Conservation (phyloP, 2,888 invertebrate genomes). For the Sipha maydis region DNA sequence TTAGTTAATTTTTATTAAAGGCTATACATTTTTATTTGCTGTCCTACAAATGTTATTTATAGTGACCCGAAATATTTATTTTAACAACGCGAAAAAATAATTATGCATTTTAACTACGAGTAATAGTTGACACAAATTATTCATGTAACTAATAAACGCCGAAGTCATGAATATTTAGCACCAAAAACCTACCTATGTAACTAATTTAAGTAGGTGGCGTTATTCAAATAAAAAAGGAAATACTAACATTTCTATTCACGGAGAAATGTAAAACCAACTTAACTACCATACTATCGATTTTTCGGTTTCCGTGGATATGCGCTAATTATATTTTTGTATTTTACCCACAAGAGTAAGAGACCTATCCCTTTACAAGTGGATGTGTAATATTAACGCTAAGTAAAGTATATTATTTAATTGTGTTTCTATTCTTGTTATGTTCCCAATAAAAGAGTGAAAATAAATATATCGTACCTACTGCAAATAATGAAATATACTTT, state of each 20-base stretch:
- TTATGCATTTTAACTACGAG: neutral
- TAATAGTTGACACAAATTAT: conserved; percentile 15
- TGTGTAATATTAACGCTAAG: neutral
- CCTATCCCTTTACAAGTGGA: neutral
- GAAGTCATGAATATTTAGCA: conserved; percentile 34
- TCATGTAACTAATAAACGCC: neutral
- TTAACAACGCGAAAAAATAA: neutral
- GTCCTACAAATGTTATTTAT: no score
- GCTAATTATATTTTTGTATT: neutral
- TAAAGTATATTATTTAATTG: neutral
- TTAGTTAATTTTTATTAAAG: no score
- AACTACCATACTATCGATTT: conserved; percentile 13
- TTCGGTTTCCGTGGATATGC: neutral
- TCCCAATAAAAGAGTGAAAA: neutral
- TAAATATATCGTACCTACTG: no score
- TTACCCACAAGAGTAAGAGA: neutral
- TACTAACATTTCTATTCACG: neutral
- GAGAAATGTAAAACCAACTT: neutral
- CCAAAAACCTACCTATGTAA: neutral
- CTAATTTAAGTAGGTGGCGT: neutral
- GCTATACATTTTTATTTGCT: no score
- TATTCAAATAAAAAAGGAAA: neutral
- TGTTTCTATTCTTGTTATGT: neutral
- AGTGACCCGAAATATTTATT: no score
- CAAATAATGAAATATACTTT: no score